Evolutionary conservation across 2,888 invertebrate genomes (phyloP), one percentile per base, ranked within the genome.

Genomic region (Lepidonotus clava): DNA sequence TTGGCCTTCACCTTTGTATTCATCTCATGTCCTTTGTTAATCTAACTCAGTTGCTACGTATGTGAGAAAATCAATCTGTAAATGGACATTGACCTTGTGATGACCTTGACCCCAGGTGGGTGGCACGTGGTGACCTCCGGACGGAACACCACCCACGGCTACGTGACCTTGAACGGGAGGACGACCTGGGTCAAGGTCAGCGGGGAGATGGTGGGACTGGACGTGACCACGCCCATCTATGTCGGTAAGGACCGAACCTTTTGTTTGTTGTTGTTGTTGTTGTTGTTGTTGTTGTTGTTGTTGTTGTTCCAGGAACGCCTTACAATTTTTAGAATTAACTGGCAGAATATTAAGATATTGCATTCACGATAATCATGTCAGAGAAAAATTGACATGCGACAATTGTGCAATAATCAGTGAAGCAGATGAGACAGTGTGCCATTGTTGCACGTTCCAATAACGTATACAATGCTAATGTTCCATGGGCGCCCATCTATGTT

Each of bases 51-150:
- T 66, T 66, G 24, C 24, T 24, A n/a, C 24, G 6, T 66, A 66
- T 24, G n/a, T 28, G n/a, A 28, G 8, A 14, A 6, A 24, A 66
- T 66, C 24, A 28, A 66, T 21, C n/a, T 14, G 8, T 21, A 51
- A 21, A 14, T 51, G 51, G 21, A 51, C 51, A 51, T 14, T 51
- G 51, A 51, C 14, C 21, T 51, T 14, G 11, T 51, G 11, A 14
- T 77, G 51, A 46, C 80, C 51, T 80, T 80, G 80, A 41, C 76
- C 6, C n/a, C 46, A 85, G 88, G 67, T 66, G 28, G 28, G 32
- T 89, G 89, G 89, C 80, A 86, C 83, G 71, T 76, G 0, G 28
- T 89, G 67, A n/a, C 41, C 38, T 85, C 66, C 21, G 89, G 89
- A 5, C 34, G 89, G 8, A 89, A 89, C 56, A 53, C 40, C 0